Evolutionary conservation across 2,113 vertebrate species (phyloP).

Genomic region (Siniperca chuatsi): DNA sequence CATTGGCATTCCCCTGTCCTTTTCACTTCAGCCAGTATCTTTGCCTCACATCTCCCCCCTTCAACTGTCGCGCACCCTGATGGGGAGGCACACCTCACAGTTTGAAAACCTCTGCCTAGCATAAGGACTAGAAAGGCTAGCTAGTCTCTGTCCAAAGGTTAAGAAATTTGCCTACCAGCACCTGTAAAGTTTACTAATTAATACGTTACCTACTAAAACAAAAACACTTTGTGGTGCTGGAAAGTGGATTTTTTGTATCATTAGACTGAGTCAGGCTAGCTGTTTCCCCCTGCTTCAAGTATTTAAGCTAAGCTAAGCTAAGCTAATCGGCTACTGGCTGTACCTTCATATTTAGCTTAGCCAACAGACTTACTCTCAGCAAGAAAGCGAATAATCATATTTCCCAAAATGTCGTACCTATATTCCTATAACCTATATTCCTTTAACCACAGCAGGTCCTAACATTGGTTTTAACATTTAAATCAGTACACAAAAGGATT

Average conservation of each 20-base stretch:
- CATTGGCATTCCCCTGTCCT: no score
- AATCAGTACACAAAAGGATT: background rate
- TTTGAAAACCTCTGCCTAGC: background rate
- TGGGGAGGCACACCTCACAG: background rate
- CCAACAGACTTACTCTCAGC: no score
- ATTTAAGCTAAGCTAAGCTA: background rate
- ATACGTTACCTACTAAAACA: no score
- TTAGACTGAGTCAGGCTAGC: background rate
- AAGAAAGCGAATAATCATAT: background rate
- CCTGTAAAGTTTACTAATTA: no score
- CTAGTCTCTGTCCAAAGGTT: no score
- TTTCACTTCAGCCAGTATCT: no score
- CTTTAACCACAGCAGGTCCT: background rate
- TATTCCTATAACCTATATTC: background rate
- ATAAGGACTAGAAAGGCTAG: no score
- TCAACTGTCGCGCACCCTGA: no score
- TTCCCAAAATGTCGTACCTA: background rate
- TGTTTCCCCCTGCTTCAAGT: background rate
- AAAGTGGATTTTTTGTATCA: background rate
- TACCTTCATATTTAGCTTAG: background rate
- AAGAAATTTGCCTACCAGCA: no score
- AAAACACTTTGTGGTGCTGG: no score
- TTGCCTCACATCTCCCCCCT: no score
- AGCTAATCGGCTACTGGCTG: background rate
- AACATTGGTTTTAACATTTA: background rate